Percentiles rank a stretch among this genome's conserved stretches.
Evolutionary conservation across 2,888 invertebrate species (phyloP).

Genomic region (Cistogaster globosa): DNA sequence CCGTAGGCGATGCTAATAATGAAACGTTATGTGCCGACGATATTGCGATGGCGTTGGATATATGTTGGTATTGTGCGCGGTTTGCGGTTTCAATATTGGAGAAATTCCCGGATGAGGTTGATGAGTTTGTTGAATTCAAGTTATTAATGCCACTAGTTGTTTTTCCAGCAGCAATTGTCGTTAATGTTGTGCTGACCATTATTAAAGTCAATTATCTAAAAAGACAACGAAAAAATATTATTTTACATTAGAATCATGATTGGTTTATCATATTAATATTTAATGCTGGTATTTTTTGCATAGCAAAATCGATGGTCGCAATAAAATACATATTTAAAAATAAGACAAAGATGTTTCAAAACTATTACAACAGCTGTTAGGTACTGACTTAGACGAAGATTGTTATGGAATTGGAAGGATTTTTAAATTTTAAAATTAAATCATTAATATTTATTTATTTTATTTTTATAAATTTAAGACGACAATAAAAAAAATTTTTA

Average conservation of each 20-base stretch:
- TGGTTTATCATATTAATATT: too few species aligned
- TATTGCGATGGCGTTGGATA: slow-evolving; percentile 75
- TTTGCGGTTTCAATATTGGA: slow-evolving; percentile 72
- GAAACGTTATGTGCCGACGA: slow-evolving; percentile 72
- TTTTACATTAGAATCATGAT: not conserved
- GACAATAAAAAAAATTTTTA: too few species aligned
- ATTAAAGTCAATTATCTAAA: slow-evolving; percentile 81
- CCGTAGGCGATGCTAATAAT: slow-evolving; percentile 59
- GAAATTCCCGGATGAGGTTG: slow-evolving; percentile 66
- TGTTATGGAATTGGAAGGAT: too few species aligned
- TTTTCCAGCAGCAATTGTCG: slow-evolving; percentile 83
- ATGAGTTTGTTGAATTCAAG: slow-evolving; percentile 73
- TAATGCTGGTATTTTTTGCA: too few species aligned
- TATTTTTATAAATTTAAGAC: too few species aligned
- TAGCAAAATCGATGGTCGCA: too few species aligned
- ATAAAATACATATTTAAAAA: too few species aligned
- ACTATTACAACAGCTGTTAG: too few species aligned
- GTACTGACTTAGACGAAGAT: too few species aligned
- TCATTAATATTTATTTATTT: too few species aligned
- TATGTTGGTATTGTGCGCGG: slow-evolving; percentile 71
- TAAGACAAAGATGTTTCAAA: too few species aligned
- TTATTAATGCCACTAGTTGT: slow-evolving; percentile 80
- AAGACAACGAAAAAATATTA: slow-evolving; percentile 37
- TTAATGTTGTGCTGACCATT: slow-evolving; percentile 83
- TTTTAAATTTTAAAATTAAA: too few species aligned